phyloP scores from a whole-genome alignment of 2,888 invertebrate species.

The Volucella inanis region DNA sequence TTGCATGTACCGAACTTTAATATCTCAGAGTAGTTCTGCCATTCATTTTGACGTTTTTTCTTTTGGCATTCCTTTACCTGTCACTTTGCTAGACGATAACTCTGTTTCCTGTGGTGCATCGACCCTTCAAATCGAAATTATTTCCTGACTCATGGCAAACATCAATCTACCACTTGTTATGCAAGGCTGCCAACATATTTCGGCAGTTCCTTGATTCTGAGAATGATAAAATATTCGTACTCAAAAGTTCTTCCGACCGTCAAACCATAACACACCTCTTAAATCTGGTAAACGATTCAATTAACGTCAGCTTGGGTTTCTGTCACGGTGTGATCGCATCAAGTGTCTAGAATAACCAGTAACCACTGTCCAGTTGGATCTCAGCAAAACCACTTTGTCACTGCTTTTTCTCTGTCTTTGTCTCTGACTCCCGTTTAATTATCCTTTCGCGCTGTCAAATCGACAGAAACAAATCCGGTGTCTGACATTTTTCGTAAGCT shows the following conservation, averaged over 20 bases:
- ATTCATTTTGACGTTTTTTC: too few species aligned
- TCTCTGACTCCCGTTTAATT: slow-evolving; percentile 34
- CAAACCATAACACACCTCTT: slow-evolving; percentile 31
- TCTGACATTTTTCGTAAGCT: slow-evolving; percentile 18
- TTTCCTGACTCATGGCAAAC: slow-evolving; percentile 18
- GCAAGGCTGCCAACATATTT: slow-evolving; percentile 37
- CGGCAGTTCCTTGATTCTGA: slow-evolving; percentile 33
- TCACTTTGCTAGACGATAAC: not conserved
- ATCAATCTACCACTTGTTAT: slow-evolving; percentile 18
- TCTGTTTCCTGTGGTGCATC: slow-evolving; percentile 29
- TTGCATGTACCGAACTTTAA: too few species aligned
- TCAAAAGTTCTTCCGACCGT: slow-evolving; percentile 46
- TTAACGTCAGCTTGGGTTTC: slow-evolving; percentile 17
- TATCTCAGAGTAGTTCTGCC: too few species aligned
- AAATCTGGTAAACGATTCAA: slow-evolving; percentile 29
- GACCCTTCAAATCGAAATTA: slow-evolving; percentile 23
- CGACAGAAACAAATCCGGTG: slow-evolving; percentile 1
- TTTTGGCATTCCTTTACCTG: slow-evolving; percentile 13
- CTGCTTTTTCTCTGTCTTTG: not conserved
- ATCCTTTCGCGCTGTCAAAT: slow-evolving; percentile 57
- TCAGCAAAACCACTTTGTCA: slow-evolving; percentile 52
- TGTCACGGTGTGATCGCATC: not conserved
- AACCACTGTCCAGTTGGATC: slow-evolving; percentile 22
- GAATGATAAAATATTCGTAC: slow-evolving; percentile 1
- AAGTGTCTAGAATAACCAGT: too few species aligned